Base-by-base conservation (phyloP, 2,888 invertebrate genomes). In the Leptarthrus brevirostris region DNA sequence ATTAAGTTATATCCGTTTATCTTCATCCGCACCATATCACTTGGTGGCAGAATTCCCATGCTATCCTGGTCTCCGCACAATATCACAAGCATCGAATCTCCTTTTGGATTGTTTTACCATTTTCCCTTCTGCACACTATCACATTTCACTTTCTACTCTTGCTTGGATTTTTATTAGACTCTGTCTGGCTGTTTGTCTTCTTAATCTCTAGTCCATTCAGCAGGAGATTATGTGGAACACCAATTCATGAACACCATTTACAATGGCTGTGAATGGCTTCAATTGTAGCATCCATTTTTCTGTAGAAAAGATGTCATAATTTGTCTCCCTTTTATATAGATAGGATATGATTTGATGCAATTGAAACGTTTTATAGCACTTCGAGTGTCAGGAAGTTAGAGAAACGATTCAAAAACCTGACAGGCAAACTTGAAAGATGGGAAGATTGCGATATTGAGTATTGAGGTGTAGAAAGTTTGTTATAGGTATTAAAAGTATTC, bases 1-100 rank as follows among this genome's bases (percentile, higher is more conserved):
- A 61, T 61, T 61, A 40, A 61, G 61, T 61, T 61, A 61, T 61
- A 61, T 61, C 61, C 61, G 61, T 40, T 61, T 61, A 61, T 61
- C 61, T 36, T 22, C 61, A 61, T 61, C 36, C 40, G 36, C 40
- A 61, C 61, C 36, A 22, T 61, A 61, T 61, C 61, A 61, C 36
- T 36, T 36, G 40, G 20, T 30, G 36, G 36, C 10, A 3, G 12
- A 12, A 47, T 12, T 12, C 3, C 3, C 16, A 47, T 16, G n/a
- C n/a, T 8, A 30, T 8, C 30, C 47, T 14, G 47, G 12, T 36
- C 36, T 36, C 36, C 5, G 36, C 10, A 5, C 36, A 8, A 36
- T 12, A 36, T 36, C 36, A 36, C 36, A 36, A 36, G 12, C n/a
- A n/a, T n/a, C n/a, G n/a, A n/a, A n/a, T n/a, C 30, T 12, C 34